These are phyloP conservation scores for Cheilosia scutellata DNA, from an alignment of 2,888 invertebrate species.

Conservation along the genomic window DNA sequence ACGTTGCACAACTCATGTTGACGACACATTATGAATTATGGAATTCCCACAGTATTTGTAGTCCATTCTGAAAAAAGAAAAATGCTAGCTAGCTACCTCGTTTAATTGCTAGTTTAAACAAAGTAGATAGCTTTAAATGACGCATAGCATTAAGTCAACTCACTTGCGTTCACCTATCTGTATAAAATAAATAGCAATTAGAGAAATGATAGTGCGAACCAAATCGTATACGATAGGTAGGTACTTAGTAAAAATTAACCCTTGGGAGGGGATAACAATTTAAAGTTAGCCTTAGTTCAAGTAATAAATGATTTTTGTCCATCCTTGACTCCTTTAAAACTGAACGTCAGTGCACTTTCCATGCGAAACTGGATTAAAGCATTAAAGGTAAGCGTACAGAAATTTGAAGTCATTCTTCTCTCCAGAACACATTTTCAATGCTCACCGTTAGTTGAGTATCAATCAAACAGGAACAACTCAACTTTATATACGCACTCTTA, in stretches of 20 bases:
- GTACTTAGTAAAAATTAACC: background rate
- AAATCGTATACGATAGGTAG: background rate
- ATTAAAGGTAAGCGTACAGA: no score
- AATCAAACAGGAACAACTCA: no score
- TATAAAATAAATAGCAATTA: conserved; percentile 6
- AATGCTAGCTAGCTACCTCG: background rate
- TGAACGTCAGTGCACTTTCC: no score
- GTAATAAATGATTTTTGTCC: background rate
- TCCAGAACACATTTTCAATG: no score
- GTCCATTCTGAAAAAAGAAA: no score
- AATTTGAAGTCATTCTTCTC: no score
- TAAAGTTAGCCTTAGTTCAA: background rate
- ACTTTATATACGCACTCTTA: no score
- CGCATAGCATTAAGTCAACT: background rate
- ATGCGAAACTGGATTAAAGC: no score
- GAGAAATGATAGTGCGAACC: background rate
- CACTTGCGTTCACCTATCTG: conserved; percentile 1
- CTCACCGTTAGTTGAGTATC: no score
- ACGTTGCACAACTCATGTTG: background rate
- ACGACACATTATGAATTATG: background rate
- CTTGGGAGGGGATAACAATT: background rate
- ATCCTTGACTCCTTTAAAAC: no score
- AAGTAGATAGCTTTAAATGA: background rate
- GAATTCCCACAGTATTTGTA: background rate
- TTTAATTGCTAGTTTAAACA: background rate